Conservation (phyloP, 2,888 invertebrate genomes). For the Caenorhabditis sp. region DNA sequence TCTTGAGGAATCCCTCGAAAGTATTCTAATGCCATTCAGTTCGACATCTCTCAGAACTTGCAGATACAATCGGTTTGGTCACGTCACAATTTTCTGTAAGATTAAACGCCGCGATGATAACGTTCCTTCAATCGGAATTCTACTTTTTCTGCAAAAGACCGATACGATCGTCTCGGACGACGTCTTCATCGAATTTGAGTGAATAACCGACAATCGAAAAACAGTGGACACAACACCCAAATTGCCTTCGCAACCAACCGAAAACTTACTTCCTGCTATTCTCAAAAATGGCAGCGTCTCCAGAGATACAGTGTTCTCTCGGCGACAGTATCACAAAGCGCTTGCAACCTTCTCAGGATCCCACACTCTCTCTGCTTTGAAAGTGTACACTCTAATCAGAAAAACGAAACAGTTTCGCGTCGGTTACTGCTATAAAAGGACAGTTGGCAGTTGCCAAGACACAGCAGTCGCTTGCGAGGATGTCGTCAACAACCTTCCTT, state of each 20-base stretch:
- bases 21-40: no score
- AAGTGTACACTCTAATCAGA: conserved; percentile 47
- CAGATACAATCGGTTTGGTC: no score
- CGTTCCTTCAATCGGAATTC: neutral
- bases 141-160: conserved; percentile 7
- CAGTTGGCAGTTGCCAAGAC: conserved; percentile 5
- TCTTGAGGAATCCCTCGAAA: no score
- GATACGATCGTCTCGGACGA: conserved; percentile 32
- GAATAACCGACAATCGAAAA: conserved; percentile 36
- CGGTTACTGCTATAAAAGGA: conserved; percentile 45
- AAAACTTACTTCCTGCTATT: conserved; percentile 34
- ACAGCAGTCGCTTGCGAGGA: conserved; percentile 47
- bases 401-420: conserved; percentile 41
- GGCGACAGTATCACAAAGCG: conserved; percentile 36
- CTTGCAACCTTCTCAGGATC: conserved; percentile 46
- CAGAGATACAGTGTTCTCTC: neutral
- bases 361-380: conserved; percentile 31
- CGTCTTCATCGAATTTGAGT: neutral
- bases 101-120: neutral
- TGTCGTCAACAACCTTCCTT: conserved; percentile 55
- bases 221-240: conserved; percentile 30
- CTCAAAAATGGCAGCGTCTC: conserved; percentile 37
- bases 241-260: conserved; percentile 5
- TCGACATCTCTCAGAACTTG: no score
- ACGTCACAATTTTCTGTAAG: neutral